Conservation (phyloP, 2,113 vertebrate genomes). For the Accipiter virgatus region DNA sequence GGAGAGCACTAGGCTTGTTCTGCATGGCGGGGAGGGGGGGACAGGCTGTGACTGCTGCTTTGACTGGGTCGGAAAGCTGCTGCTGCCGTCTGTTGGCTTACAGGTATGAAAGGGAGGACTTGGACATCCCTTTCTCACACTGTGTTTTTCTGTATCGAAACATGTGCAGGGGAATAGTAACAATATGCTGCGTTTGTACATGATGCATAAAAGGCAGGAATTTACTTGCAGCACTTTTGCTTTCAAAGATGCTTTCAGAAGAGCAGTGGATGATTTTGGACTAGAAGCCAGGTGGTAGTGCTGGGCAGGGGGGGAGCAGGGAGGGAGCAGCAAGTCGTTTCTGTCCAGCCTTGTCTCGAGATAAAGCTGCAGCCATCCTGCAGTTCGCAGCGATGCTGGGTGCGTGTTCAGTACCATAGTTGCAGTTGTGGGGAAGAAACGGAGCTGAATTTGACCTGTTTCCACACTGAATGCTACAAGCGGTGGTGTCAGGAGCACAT, state of each 20-base stretch:
- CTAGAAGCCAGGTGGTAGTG: neutral
- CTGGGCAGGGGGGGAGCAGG: no score
- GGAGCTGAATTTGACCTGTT: neutral
- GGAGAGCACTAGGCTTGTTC: neutral
- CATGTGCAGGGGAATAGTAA: neutral
- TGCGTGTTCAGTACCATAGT: neutral
- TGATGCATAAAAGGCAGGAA: neutral
- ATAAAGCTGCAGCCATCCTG: neutral
- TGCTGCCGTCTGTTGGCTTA: neutral
- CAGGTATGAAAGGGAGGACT: neutral
- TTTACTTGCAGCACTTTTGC: neutral
- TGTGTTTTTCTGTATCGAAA: neutral
- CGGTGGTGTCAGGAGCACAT: neutral
- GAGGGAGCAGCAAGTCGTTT: neutral
- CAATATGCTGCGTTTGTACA: neutral
- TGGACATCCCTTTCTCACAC: rapidly evolving
- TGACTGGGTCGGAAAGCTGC: neutral
- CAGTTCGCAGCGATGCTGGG: neutral
- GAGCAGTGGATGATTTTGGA: neutral
- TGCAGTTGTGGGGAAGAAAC: neutral
- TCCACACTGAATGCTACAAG: neutral
- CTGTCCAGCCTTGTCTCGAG: neutral
- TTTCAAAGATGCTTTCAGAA: neutral
- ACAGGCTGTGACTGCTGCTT: neutral
- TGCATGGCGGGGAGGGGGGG: neutral